Base-by-base conservation (phyloP, 2,888 invertebrate species). In the Melanostoma mellinum region DNA sequence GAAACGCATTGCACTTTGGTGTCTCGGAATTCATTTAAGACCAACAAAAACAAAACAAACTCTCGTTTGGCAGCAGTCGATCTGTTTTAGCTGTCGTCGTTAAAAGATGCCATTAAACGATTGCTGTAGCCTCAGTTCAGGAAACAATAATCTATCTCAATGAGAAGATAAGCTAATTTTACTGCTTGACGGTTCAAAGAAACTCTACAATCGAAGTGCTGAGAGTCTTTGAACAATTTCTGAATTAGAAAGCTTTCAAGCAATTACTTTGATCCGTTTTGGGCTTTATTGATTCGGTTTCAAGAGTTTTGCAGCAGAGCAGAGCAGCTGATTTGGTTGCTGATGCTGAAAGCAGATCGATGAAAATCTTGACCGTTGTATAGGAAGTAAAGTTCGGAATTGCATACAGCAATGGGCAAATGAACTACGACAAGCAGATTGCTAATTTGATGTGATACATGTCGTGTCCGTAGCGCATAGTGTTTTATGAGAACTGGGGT, bases 231-330 rank as follows among this genome's bases (percentile, higher is more conserved):
- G 10, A 32, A 35, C 42, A 42, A 2, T 32, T 60, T 6, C 33
- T 10, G 32, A 50, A 63, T 55, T 48, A 9, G 56, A 69, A 50
- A 36, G 61, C 63, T 63, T 80, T 53, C 33, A 55, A 50, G 69
- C 69, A 48, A 48, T 63, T 74, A 40, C 75, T 80, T 80, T 81
- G 76, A 81, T 81, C 48, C 35, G 52, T 33, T 40, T 52, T 52
- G 4, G 52, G 32, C 9, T 50, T 4, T 8, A 42, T 50, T 20
- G n/a, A 52, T 46, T 46, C 20, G 20, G 20, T 20, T 20, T 20
- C 20, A 20, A 20, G 20, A 20, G 20, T 20, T 20, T 20, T 20
- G 20, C 20, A 20, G 20, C 20, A 20, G 20, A 20, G 20, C 20
- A 20, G 20, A 20, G 20, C 20, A 20, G 20, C 20, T 20, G 20